Evolutionary conservation across 2,797 vertebrate genomes (phyloP).

Genomic region (Paratrypauchen microcephalus): DNA sequence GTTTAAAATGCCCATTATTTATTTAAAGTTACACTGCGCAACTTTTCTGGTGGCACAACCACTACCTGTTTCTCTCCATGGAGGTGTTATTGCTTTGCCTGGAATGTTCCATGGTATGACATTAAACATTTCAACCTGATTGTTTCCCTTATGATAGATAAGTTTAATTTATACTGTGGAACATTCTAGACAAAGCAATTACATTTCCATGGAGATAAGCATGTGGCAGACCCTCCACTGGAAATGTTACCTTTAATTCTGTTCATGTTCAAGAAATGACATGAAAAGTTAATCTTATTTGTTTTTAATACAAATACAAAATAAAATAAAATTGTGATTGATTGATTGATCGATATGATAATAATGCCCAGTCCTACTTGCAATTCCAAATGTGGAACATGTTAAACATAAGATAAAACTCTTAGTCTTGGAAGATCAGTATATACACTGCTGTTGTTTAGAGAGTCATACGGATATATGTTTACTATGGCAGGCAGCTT

Average conservation of each 20-base stretch:
- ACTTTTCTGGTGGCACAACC: no score
- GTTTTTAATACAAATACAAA: background rate
- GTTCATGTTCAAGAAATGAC: background rate
- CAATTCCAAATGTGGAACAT: conserved; percentile 60
- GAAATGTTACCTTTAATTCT: no score
- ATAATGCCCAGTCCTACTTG: background rate
- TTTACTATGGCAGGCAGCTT: conserved; percentile 26
- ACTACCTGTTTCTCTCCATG: no score
- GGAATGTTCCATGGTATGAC: no score
- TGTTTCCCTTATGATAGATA: no score
- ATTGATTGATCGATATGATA: background rate
- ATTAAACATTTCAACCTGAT: no score
- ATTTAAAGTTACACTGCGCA: no score
- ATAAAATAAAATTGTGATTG: background rate
- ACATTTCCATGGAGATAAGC: no score
- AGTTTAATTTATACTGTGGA: no score
- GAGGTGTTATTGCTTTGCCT: no score
- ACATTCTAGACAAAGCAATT: no score
- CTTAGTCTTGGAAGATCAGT: background rate
- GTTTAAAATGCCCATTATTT: background rate
- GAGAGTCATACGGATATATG: conserved; percentile 4
- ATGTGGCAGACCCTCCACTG: no score
- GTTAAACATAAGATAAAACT: background rate
- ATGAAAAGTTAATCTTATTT: background rate
- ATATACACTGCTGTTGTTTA: conserved; percentile 9